These are phyloP conservation scores for Tetrao urogallus DNA, from an alignment of 2,113 vertebrate species.

Conservation along the genomic window DNA sequence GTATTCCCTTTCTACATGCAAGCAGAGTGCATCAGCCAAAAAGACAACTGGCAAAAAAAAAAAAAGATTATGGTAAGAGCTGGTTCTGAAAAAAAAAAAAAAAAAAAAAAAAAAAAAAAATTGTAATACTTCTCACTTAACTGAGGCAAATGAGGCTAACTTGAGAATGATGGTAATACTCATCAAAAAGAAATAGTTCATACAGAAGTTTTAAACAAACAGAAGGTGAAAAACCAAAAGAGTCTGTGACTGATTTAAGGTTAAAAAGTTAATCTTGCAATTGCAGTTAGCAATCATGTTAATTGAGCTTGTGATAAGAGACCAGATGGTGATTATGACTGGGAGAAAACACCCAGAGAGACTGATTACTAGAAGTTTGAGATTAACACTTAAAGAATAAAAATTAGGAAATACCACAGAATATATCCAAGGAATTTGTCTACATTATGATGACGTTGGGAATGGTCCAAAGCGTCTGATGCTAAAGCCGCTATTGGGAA, in stretches of 20 bases:
- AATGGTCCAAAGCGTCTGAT: neutral
- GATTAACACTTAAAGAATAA: neutral
- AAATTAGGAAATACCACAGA: neutral
- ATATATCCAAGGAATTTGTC: neutral
- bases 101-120: neutral
- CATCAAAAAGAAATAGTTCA: constrained; percentile 36
- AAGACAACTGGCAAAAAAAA: neutral
- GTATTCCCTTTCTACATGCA: neutral
- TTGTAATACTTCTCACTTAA: neutral
- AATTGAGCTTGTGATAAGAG: constrained; percentile 11
- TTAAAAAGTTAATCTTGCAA: constrained; percentile 39
- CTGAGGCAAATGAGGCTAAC: constrained; percentile 24
- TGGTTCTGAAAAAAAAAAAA: neutral
- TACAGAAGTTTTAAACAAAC: constrained; percentile 38
- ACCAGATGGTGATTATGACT: constrained; percentile 41
- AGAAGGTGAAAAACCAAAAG: constrained; percentile 36
- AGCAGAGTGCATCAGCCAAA: neutral
- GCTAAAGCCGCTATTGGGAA: neutral
- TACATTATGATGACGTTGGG: neutral
- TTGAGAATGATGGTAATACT: neutral
- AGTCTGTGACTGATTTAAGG: constrained; percentile 31
- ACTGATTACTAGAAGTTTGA: neutral
- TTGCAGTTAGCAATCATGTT: constrained; percentile 19
- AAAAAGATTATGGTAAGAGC: neutral
- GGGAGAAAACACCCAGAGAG: constrained; percentile 9